Base-by-base conservation (phyloP, 2,113 vertebrate genomes). In the Amblyopsis rosae region DNA sequence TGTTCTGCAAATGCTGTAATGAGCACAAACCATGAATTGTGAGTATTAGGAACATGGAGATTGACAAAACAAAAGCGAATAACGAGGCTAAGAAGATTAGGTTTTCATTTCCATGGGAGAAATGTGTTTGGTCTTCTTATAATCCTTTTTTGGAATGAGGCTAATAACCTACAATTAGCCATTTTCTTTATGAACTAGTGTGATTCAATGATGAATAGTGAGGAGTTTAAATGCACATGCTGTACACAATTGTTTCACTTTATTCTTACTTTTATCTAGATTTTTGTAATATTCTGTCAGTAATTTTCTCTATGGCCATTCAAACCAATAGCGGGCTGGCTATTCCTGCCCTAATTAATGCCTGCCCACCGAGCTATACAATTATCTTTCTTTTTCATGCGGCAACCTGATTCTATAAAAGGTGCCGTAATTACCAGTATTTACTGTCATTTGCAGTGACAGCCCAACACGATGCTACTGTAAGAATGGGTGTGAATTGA, bases 31-130 rank as follows among this genome's bases (percentile, higher is more conserved):
- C 5, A 47, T 26, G 50, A 32, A 67, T 75, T 45, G 15, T 33
- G 9, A 60, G 75, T 61, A 66, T 57, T 55, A 3, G 16, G 68
- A 65, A 59, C 17, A 0, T 35, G 41, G 67, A 64, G 57, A 62
- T 58, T 60, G 47, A 62, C 70, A 50, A 41, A 66, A 84, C 73
- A 81, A 80, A 76, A 59, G 19, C 75, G 84, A 81, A 84, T 84
- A 86, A 48, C 73, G 16, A 3, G 49, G 4, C 74, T 80, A 75
- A 79, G 73, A 60, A 68, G 75, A 83, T 84, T 81, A 79, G 77
- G 46, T 76, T 67, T 72, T 81, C 51, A 85, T 82, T 73, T 73
- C 72, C 66, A 55, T 33, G 32, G 47, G 71, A 33, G 73, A 46
- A 9, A 63, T 59, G 26, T 58, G 12, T 46, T 77, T 75, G 70